Conservation (phyloP, 2,113 vertebrate genomes). For the Beaufortia kweichowensis region DNA sequence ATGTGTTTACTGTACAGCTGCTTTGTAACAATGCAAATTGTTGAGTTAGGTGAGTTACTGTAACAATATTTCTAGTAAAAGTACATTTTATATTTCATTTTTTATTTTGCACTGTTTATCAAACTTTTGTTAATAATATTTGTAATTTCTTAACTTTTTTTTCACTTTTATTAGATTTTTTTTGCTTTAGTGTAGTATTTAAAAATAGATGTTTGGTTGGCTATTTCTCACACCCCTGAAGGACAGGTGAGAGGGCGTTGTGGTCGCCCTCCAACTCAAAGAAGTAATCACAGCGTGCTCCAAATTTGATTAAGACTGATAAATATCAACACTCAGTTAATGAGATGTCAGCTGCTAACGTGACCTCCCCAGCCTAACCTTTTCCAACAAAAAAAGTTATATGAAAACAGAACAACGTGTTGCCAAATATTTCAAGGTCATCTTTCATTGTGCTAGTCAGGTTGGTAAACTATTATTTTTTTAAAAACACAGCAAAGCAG, state of each 20-base stretch:
- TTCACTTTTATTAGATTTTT: no score
- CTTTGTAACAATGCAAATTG: no score
- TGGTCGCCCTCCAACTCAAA: slow-evolving; percentile 72
- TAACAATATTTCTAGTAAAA: no score
- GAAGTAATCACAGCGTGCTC: slow-evolving; percentile 75
- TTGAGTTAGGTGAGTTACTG: no score
- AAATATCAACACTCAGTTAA: slow-evolving; percentile 77
- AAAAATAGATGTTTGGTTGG: background rate
- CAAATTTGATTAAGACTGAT: slow-evolving; percentile 78
- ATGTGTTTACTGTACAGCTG: no score
- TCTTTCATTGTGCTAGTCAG: slow-evolving; percentile 51
- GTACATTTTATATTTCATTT: no score
- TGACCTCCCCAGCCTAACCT: slow-evolving; percentile 61
- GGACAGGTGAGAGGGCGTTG: slow-evolving; percentile 69
- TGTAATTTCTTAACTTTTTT: no score
- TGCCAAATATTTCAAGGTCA: slow-evolving; percentile 58
- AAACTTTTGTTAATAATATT: no score
- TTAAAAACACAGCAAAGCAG: slow-evolving; percentile 44
- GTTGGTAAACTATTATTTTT: slow-evolving; percentile 52
- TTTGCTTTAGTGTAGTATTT: background rate
- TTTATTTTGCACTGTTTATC: no score
- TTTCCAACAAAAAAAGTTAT: slow-evolving; percentile 56
- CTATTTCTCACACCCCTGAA: slow-evolving; percentile 56
- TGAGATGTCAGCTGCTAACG: slow-evolving; percentile 72
- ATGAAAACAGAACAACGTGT: slow-evolving; percentile 60